phyloP scores from a whole-genome alignment of 1,140 invertebrate species.

The Drosophila parvula region DNA sequence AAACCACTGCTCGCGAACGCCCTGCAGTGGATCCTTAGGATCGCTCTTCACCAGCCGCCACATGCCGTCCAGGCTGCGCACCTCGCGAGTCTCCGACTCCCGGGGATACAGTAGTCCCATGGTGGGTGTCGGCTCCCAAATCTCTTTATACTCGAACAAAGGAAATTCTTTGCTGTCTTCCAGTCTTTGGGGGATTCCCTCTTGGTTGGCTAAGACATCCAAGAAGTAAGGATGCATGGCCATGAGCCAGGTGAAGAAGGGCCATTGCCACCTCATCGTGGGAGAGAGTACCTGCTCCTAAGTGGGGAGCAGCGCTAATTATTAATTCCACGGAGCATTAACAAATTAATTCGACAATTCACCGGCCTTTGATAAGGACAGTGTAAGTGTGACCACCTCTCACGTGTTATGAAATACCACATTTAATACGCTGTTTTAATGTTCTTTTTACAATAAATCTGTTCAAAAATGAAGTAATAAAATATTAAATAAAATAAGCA shows the following conservation, averaged over 20 bases:
- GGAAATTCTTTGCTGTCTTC: not conserved
- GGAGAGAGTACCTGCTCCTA: not conserved
- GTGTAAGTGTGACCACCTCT: not conserved
- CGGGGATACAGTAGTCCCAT: slow-evolving; percentile 91
- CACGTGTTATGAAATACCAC: not conserved
- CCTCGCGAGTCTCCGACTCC: slow-evolving; percentile 92
- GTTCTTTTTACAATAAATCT: too few species aligned
- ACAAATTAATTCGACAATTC: not conserved
- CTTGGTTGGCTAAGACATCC: not conserved
- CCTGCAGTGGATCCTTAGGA: slow-evolving; percentile 87
- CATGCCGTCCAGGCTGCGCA: slow-evolving; percentile 91
- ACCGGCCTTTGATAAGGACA: slow-evolving; percentile 13
- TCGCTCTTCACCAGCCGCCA: slow-evolving; percentile 93
- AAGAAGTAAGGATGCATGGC: not conserved
- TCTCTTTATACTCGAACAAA: slow-evolving; percentile 39
- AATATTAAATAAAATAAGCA: too few species aligned
- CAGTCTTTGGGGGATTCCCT: not conserved
- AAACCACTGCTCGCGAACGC: slow-evolving; percentile 91
- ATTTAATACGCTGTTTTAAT: too few species aligned
- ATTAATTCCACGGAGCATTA: not conserved
- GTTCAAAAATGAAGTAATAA: too few species aligned
- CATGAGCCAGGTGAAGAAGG: not conserved
- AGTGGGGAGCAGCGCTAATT: not conserved
- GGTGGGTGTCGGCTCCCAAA: slow-evolving; percentile 36
- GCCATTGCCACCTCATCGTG: slow-evolving; percentile 1